A percentile compares a stretch with the other conserved stretches of the same genome.
Conservation (phyloP, 2,797 vertebrate genomes). For the Arremon aurantiirostris region DNA sequence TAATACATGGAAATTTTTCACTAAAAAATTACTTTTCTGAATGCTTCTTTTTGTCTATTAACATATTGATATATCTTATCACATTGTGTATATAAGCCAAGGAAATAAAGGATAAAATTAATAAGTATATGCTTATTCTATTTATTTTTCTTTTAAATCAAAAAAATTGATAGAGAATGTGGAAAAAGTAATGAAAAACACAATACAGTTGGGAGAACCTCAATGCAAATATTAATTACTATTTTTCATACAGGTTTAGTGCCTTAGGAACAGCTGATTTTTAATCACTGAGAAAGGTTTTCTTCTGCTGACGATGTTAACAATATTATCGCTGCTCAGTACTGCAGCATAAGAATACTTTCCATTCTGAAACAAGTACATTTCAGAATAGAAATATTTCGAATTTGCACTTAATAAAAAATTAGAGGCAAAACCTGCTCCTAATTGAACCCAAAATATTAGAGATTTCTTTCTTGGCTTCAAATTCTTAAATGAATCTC, state of each 20-base stretch:
- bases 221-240: background rate
- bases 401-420: background rate
- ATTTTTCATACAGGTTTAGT: background rate
- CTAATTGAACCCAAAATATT: background rate
- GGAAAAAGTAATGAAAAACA: background rate
- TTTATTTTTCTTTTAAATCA: background rate
- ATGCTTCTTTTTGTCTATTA: background rate
- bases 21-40: background rate
- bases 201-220: background rate
- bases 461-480: background rate
- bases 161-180: background rate
- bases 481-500: background rate
- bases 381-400: background rate
- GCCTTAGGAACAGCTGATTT: background rate
- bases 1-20: background rate
- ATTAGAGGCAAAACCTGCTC: rapidly evolving
- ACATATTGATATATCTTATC: background rate
- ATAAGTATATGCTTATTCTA: background rate
- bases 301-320: background rate
- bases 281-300: background rate
- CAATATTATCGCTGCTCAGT: background rate
- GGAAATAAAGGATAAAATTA: background rate
- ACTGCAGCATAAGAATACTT: background rate
- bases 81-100: background rate
- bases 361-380: background rate